These are phyloP conservation scores for Hemibagrus wyckioides DNA, from an alignment of 2,113 vertebrate species.

Conservation along the genomic window DNA sequence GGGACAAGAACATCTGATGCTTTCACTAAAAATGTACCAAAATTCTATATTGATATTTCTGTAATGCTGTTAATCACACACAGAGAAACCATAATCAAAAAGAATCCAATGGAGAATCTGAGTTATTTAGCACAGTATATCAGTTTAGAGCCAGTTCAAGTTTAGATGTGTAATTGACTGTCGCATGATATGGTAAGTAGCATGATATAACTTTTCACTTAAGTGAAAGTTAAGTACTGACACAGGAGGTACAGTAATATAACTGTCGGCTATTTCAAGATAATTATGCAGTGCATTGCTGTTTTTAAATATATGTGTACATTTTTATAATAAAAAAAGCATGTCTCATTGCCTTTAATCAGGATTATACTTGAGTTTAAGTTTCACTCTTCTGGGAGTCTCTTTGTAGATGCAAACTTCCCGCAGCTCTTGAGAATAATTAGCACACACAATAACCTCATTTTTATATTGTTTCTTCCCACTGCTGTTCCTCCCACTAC, in stretches of 20 bases:
- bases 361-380: background rate
- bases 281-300: background rate
- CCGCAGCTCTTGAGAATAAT: slow-evolving; percentile 20
- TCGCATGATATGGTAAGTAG: background rate
- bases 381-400: slow-evolving; percentile 14
- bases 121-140: background rate
- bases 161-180: background rate
- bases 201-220: background rate
- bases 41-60: background rate
- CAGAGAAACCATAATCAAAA: background rate
- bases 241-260: slow-evolving; percentile 12
- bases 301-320: background rate
- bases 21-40: background rate
- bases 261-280: background rate
- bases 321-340: background rate
- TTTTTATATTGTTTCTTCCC: slow-evolving; percentile 25
- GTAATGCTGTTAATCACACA: slow-evolving; percentile 4
- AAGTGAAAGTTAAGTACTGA: background rate
- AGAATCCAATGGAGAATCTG: background rate
- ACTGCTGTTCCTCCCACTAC: background rate
- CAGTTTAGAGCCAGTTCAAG: background rate
- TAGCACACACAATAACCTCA: slow-evolving; percentile 24
- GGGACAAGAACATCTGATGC: background rate
- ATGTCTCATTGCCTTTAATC: slow-evolving; percentile 5
- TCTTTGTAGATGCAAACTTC: slow-evolving; percentile 2